Conservation (phyloP, 2,888 invertebrate species). For the Petrophora chlorosata region DNA sequence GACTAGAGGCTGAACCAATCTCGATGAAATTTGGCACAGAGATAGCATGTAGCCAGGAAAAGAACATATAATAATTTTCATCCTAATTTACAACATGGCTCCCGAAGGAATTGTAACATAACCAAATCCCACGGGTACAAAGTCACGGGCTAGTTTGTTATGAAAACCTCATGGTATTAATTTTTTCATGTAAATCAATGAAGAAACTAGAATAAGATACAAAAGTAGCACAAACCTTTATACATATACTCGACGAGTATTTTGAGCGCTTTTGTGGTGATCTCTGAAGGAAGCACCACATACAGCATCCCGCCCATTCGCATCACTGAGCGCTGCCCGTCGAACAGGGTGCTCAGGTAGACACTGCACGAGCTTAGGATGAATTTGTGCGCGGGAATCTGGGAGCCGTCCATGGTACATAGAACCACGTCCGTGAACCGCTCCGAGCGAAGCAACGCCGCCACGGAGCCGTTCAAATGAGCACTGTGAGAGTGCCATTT, state of each 20-base stretch:
- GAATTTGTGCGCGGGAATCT: slow-evolving; percentile 93
- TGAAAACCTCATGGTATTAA: no score
- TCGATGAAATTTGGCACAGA: no score
- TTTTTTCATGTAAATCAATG: no score
- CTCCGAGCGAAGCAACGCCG: slow-evolving; percentile 90
- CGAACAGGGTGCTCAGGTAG: slow-evolving; percentile 73
- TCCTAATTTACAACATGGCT: no score
- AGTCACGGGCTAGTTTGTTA: no score
- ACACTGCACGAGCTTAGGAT: slow-evolving; percentile 92
- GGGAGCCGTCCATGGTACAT: slow-evolving; percentile 90
- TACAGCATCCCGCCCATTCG: slow-evolving; percentile 84
- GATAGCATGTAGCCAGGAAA: no score
- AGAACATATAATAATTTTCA: no score
- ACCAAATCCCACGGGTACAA: no score
- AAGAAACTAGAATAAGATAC: no score
- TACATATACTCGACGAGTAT: slow-evolving; percentile 94
- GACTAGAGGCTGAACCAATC: no score
- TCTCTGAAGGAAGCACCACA: slow-evolving; percentile 91
- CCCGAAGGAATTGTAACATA: no score
- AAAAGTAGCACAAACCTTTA: slow-evolving; percentile 84
- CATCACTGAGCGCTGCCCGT: slow-evolving; percentile 73
- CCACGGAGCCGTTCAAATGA: slow-evolving; percentile 92
- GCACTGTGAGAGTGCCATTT: slow-evolving; percentile 95
- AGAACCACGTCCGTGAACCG: slow-evolving; percentile 92
- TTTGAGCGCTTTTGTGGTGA: slow-evolving; percentile 90